These are phyloP conservation scores for Dione juno DNA, from an alignment of 2,888 invertebrate genomes.

Conservation along the genomic window DNA sequence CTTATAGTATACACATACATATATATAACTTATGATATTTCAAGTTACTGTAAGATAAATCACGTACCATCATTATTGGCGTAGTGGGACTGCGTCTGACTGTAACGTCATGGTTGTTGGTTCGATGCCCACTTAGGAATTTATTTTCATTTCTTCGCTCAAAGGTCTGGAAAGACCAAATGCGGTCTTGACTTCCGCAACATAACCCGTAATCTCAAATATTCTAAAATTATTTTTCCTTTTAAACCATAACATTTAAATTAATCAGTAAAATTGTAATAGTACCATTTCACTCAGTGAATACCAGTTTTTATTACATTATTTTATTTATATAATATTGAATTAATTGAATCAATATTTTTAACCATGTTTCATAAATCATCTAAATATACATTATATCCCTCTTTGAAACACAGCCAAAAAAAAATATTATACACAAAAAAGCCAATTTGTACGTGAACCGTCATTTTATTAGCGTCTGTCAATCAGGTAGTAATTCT, in stretches of 20 bases:
- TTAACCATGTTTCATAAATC: background rate
- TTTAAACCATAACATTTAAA: too few species aligned
- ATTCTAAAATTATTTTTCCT: too few species aligned
- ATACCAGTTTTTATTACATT: background rate
- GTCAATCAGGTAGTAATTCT: constrained; percentile 36
- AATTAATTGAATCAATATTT: background rate
- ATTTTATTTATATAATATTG: background rate
- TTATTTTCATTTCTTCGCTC: too few species aligned
- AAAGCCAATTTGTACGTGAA: constrained; percentile 1
- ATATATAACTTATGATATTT: background rate
- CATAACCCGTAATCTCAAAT: too few species aligned
- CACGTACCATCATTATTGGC: too few species aligned
- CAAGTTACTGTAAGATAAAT: background rate
- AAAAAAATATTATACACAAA: constrained; percentile 9
- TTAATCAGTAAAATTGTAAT: too few species aligned
- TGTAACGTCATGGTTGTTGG: too few species aligned
- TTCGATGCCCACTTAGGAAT: too few species aligned
- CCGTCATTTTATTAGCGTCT: constrained; percentile 30
- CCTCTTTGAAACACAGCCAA: background rate
- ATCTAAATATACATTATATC: background rate
- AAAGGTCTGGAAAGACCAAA: too few species aligned
- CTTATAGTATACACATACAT: background rate
- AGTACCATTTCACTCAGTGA: too few species aligned
- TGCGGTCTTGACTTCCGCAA: too few species aligned
- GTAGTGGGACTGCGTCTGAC: too few species aligned